Percentiles rank a stretch among this genome's conserved stretches.
These are phyloP conservation scores for Aporophyla nigra DNA, from an alignment of 2,888 invertebrate species.

Conservation along the genomic window DNA sequence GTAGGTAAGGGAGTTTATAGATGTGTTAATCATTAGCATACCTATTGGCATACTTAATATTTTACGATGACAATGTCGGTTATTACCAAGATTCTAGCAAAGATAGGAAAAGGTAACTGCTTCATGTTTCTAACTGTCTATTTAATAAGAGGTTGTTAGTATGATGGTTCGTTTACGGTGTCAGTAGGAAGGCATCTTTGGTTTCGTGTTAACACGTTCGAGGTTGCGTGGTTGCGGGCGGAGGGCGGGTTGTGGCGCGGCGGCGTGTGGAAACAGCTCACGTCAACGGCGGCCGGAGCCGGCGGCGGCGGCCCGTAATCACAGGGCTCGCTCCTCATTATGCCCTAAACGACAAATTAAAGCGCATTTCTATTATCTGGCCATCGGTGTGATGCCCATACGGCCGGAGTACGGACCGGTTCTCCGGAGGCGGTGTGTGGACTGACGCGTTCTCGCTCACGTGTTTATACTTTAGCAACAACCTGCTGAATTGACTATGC, in stretches of 20 bases:
- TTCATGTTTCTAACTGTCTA: background rate
- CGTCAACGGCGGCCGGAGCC: conserved; percentile 90
- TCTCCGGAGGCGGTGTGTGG: conserved; percentile 74
- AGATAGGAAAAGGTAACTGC: background rate
- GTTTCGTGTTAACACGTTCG: conserved; percentile 77
- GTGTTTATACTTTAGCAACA: conserved; percentile 75
- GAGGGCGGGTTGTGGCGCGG: conserved; percentile 69
- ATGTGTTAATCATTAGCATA: conserved; percentile 18
- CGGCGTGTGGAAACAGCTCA: conserved; percentile 83
- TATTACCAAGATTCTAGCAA: background rate
- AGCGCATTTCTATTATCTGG: conserved; percentile 90
- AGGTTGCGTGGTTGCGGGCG: conserved; percentile 73
- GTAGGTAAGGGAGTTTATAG: background rate
- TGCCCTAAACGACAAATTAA: conserved; percentile 91
- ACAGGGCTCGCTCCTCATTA: conserved; percentile 91
- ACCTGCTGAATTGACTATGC: conserved; percentile 77
- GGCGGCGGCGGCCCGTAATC: conserved; percentile 90
- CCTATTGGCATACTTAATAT: background rate
- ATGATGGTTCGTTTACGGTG: conserved; percentile 3
- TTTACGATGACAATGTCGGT: conserved; percentile 3
- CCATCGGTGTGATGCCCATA: conserved; percentile 84
- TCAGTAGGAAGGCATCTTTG: conserved; percentile 51
- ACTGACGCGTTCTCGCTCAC: conserved; percentile 71
- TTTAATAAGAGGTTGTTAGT: background rate
- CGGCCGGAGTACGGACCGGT: conserved; percentile 79